Percentiles rank a stretch among this genome's conserved stretches.
Evolutionary conservation across 2,888 invertebrate species (phyloP).

Genomic region (Sphinx pinastri): DNA sequence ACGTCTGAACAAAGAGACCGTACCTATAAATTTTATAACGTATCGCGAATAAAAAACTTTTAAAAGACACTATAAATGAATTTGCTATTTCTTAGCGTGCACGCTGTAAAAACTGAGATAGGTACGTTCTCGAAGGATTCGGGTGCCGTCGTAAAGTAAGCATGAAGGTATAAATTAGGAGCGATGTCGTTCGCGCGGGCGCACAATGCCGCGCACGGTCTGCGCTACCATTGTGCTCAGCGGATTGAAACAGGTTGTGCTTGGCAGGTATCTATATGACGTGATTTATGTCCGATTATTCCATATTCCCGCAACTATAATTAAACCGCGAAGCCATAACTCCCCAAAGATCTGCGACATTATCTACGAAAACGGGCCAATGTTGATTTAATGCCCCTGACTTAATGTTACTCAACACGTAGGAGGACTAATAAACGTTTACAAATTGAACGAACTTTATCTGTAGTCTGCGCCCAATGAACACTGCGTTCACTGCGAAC

Average conservation of each 20-base stretch:
- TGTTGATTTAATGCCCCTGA: conserved; percentile 63
- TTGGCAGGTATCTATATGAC: conserved; percentile 78
- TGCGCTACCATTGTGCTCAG: conserved; percentile 67
- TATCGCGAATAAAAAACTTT: conserved; percentile 62
- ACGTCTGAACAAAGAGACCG: conserved; percentile 66
- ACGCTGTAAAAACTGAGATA: conserved; percentile 66
- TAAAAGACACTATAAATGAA: conserved; percentile 65
- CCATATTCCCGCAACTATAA: conserved; percentile 73
- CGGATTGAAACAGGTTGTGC: conserved; percentile 83
- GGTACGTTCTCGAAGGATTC: conserved; percentile 63
- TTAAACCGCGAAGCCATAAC: conserved; percentile 78
- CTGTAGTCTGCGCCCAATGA: not conserved
- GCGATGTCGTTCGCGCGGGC: conserved; percentile 61
- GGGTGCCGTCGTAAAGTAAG: conserved; percentile 68
- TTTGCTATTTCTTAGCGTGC: conserved; percentile 67
- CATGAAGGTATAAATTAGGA: conserved; percentile 82
- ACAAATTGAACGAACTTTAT: conserved; percentile 21
- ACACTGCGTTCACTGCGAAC: not conserved
- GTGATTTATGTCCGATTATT: conserved; percentile 81
- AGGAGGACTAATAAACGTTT: conserved; percentile 6
- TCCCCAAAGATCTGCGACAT: conserved; percentile 73
- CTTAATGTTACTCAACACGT: conserved; percentile 44
- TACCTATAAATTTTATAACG: conserved; percentile 72
- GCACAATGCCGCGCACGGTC: conserved; percentile 63
- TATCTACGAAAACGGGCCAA: conserved; percentile 63